Conservation (phyloP, 2,888 invertebrate genomes). For the Plagodis pulveraria region DNA sequence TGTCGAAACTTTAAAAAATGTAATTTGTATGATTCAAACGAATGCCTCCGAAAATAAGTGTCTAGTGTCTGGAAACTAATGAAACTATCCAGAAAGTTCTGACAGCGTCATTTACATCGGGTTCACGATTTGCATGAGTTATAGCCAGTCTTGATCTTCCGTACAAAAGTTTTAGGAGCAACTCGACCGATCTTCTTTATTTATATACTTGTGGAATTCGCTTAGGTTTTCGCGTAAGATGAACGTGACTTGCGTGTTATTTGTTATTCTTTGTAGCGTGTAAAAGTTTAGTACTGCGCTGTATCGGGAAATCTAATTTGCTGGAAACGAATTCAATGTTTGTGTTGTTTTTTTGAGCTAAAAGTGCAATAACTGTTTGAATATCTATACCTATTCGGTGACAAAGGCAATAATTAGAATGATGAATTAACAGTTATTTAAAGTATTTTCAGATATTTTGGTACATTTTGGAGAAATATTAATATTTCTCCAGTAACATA, state of each 20-base stretch:
- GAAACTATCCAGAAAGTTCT: slow-evolving; percentile 47
- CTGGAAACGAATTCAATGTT: too few relatives aligned
- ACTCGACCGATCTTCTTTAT: slow-evolving; percentile 40
- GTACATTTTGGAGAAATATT: too few relatives aligned
- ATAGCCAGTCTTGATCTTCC: slow-evolving; percentile 55
- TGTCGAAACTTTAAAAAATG: slow-evolving; percentile 27
- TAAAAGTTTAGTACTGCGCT: slow-evolving; percentile 5
- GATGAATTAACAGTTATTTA: too few relatives aligned
- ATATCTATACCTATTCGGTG: too few relatives aligned
- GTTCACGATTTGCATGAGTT: slow-evolving; percentile 63
- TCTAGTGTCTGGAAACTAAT: slow-evolving; percentile 45
- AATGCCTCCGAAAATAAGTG: slow-evolving; percentile 35
- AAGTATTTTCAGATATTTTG: too few relatives aligned
- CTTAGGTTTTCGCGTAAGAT: slow-evolving; percentile 13
- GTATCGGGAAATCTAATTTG: slow-evolving; percentile 8
- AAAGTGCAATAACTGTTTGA: too few relatives aligned
- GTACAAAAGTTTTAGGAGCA: slow-evolving; percentile 45
- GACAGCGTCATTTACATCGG: slow-evolving; percentile 51
- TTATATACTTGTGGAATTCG: slow-evolving; percentile 44
- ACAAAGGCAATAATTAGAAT: background rate
- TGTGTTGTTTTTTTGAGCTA: too few relatives aligned
- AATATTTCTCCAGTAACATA: too few relatives aligned
- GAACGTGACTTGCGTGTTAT: slow-evolving; percentile 17
- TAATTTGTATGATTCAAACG: slow-evolving; percentile 30
- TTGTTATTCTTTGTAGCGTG: slow-evolving; percentile 16